Evolutionary conservation across 2,113 vertebrate genomes (phyloP).

Genomic region (Tachysurus vachellii): DNA sequence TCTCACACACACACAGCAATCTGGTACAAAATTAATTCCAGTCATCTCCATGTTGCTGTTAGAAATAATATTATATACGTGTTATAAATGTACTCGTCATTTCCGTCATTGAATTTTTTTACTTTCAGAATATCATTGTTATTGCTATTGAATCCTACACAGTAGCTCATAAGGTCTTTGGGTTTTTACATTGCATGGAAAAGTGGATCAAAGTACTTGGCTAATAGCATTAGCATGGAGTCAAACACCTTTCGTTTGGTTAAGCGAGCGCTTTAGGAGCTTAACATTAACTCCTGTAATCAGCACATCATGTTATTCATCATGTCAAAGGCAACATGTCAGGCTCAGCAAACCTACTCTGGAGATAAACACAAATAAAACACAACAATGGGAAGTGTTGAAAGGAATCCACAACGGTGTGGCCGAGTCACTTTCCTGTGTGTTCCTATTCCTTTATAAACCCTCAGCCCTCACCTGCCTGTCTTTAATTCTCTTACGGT

Average conservation of each 20-base stretch:
- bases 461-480: neutral
- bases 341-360: neutral
- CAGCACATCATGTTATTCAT: conserved; percentile 10
- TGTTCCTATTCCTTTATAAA: neutral
- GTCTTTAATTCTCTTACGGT: neutral
- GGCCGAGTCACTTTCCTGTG: neutral
- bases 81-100: neutral
- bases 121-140: neutral
- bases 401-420: neutral
- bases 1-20: neutral
- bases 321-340: conserved; percentile 7
- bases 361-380: neutral
- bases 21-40: neutral
- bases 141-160: neutral
- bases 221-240: conserved; percentile 35
- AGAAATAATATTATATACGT: neutral
- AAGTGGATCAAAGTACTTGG: conserved; percentile 29
- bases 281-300: conserved; percentile 41
- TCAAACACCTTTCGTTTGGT: conserved; percentile 36
- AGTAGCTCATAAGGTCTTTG: neutral
- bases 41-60: neutral
- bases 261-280: conserved; percentile 24
- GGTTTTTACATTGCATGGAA: neutral
- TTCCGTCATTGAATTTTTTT: neutral
- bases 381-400: neutral